Base-by-base conservation (phyloP, 92 coral and sea anemone genomes). In the Zoanthus solanderi region DNA sequence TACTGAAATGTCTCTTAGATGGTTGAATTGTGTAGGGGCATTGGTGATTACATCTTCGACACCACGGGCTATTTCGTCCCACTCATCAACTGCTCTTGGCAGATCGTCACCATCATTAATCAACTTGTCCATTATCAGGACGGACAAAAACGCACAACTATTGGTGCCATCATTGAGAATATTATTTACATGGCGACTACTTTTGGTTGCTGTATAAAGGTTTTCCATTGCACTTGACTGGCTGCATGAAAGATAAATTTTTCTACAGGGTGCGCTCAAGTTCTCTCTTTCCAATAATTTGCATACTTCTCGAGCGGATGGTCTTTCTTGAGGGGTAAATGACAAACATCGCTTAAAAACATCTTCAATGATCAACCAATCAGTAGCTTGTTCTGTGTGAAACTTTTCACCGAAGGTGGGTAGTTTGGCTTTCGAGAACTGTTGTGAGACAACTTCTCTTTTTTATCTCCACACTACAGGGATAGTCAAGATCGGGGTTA, bases 71-170 rank as follows among this genome's bases (percentile, higher is more conserved):
- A 88, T 88, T 28, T 88, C 79, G 13, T 45, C 69, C 87, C 90
- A 91, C 47, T 84, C 86, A 65, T 89, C 91, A 60, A 77, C 72
- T 16, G 72, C 9, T 10, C 57, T 52, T 63, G 86, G 60, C 75
- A 81, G 79, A 82, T 93, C 90, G 74, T 88, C 87, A 32, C 71
- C 84, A 28, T 61, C 45, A 34, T 61, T 74, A 30, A 81, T 61
- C 58, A 92, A 30, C 75, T 72, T 71, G 72, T 92, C 87, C 61
- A 89, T 89, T 69, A 93, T 83, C 29, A 48, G 58, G 45, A 88
- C 89, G 46, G 94, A 85, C 73, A 91, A 75, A 78, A 93, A 91
- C 37, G 92, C 92, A 67, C 92, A 93, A 78, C 92, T 86, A 77
- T 93, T 91, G 47, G 94, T 93, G 13, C 92, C 94, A 29, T 93